Base-by-base conservation (phyloP, 2,113 vertebrate genomes). In the Barbus barbus region DNA sequence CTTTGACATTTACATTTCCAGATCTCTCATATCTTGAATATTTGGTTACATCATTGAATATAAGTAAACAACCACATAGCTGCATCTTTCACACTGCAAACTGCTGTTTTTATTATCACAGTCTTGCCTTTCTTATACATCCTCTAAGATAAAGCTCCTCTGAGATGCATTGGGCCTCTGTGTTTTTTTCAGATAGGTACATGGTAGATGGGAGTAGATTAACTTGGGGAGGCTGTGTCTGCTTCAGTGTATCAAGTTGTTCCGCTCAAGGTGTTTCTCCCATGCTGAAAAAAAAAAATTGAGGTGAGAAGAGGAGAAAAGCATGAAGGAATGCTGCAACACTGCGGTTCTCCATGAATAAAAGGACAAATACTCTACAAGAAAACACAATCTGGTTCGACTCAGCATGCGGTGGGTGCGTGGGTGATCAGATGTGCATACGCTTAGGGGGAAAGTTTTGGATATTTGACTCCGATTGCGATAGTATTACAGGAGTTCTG, bases 141-240 rank as follows among this genome's bases (percentile, higher is more conserved):
- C 78, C 61, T 69, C 44, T 71, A 26, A 79, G 80, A 82, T 82
- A 71, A 53, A 53, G 24, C 46, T n/a, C 75, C 73, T 58, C 48
- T 8, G 51, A 60, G 75, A 78, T 71, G 46, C 38, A 22, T 33
- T 81, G 65, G 79, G 13, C 65, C 65, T 44, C 41, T 44, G 12
- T 44, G 41, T 44, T 82, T 82, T 4, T n/a, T 78, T 65, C 69
- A 14, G n/a, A n/a, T 28, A 22, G 56, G 78, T 80, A 80, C 61
- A 67, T 67, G 60, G 46, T 69, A 67, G 24, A 67, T 65, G 24
- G 41, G 18, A 67, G n/a, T 53, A 72, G 65, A 82, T 82, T 69
- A 71, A 82, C 46, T 53, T 24, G 26, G 44, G 28, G 48, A 82
- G 31, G 46, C 28, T 46, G 41, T 80, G 36, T 80, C 41, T 67